Evolutionary conservation across 2,888 invertebrate species (phyloP), one percentile per base, ranked within the genome.

Genomic region (Drosophila falleni): DNA sequence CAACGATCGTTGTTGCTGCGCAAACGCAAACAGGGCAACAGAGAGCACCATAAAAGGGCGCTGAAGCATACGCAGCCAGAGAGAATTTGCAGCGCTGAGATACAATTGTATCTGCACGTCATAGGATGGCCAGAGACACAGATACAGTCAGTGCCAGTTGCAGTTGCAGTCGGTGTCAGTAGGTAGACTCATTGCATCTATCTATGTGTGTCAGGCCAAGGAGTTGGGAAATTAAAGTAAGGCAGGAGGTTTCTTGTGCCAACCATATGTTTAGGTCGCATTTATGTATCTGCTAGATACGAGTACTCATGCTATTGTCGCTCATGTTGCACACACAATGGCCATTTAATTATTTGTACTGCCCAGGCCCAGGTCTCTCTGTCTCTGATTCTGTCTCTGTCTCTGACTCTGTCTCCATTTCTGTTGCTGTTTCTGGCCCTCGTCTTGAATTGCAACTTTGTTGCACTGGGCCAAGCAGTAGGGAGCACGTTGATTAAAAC

Each of bases 221-320:
- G 90, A 91, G 90, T 79, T 82, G 81, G 81, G 80, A 87, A 91
- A 90, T 87, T 88, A 82, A 91, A 92, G 91, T 91, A 92, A 91
- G 91, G 92, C 91, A 91, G 92, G 92, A 91, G 92, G 91, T 91
- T 91, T 91, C 89, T 91, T 90, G 91, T 82, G 69, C 86, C 80
- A 75, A 72, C 67, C 88, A 78, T 88, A 88, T 85, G 88, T 82
- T 79, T 72, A 54, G 58, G 39, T 71, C 56, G 71, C 70, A 79
- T 79, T 23, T 23, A 23, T 23, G 79, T 66, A 71, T 81, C 77
- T 80, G 67, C 62, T 65, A 77, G 78, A 77, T 80, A n/a, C n/a
- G n/a, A n/a, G n/a, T n/a, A 67, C 63, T 44, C 56, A 23, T 58
- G 41, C 63, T 60, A 49, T 76, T 76, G 54, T 72, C 61, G 69